These are phyloP conservation scores for Xiphorhynchus elegans DNA, from an alignment of 2,113 vertebrate genomes.

Conservation along the genomic window DNA sequence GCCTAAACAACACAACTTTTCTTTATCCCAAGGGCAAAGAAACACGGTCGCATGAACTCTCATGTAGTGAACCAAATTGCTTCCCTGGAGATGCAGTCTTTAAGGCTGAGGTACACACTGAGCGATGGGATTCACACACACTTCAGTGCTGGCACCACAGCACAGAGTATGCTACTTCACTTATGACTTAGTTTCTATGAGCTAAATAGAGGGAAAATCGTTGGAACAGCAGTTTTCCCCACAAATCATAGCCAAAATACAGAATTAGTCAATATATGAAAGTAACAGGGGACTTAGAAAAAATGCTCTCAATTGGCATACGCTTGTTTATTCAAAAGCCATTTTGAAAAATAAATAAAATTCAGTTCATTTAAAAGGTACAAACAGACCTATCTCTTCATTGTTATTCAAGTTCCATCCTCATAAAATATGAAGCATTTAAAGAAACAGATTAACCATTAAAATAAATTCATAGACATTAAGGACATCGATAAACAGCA, in stretches of 20 bases:
- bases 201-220: not conserved
- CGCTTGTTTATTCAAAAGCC: not conserved
- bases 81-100: not conserved
- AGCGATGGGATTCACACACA: rapidly evolving
- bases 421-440: not conserved
- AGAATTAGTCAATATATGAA: not conserved
- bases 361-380: not conserved
- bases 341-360: not conserved
- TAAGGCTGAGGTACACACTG: rapidly evolving
- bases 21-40: not conserved
- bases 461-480: not conserved
- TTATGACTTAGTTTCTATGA: not conserved
- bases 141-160: not conserved
- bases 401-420: not conserved
- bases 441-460: not conserved
- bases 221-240: not conserved
- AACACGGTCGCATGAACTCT: not conserved
- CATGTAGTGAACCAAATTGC: not conserved
- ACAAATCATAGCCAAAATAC: not conserved
- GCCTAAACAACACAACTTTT: not conserved
- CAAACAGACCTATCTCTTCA: not conserved
- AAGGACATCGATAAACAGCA: not conserved
- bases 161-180: not conserved
- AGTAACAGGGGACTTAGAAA: not conserved
- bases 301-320: not conserved